Base-by-base conservation (phyloP, 92 coral and sea anemone species). In the Umimayanthus chanpuru region DNA sequence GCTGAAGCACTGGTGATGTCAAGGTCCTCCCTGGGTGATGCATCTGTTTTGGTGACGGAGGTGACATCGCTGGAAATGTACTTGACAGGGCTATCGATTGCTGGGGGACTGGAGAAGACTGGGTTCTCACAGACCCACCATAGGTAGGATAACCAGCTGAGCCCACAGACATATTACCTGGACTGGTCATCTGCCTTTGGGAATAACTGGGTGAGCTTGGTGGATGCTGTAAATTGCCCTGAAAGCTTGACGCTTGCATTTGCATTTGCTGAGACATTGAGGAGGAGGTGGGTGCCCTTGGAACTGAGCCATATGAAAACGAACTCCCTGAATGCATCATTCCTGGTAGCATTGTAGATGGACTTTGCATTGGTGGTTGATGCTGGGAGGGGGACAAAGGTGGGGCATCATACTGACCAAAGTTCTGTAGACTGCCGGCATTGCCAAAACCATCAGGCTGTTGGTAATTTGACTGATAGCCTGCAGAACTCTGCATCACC, bases 11-110 rank as follows among this genome's bases (percentile, higher is more conserved):
- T 47, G 87, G 87, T 26, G 87, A 83, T 29, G 39, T 55, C 78
- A 83, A 11, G 1, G 87, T 83, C 44, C 87, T 70, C 38, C 87
- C 7, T 5, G 87, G 78, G 16, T 65, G 68, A 73, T 83, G 86
- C 77, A 82, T 82, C 29, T 82, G 87, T 71, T 83, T 83, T 10
- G 87, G 87, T 83, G 87, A 83, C 4, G 87, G 87, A 44, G 87
- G 87, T 25, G 87, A 83, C 77, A 83, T 83, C 23, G 76, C 66
- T 83, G 87, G 20, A 83, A 68, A 83, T 70, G 87, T 29, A 47
- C 65, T 82, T 67, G 87, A 83, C 36, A 83, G 7, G 65, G 76
- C 25, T 26, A 83, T 39, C 6, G 87, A 80, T 72, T 80, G 79
- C 78, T 83, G 87, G 47, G 87, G 40, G 16, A 70, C 87, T 44